phyloP scores from a whole-genome alignment of 2,888 invertebrate genomes.

The Galerucella nymphaeae region DNA sequence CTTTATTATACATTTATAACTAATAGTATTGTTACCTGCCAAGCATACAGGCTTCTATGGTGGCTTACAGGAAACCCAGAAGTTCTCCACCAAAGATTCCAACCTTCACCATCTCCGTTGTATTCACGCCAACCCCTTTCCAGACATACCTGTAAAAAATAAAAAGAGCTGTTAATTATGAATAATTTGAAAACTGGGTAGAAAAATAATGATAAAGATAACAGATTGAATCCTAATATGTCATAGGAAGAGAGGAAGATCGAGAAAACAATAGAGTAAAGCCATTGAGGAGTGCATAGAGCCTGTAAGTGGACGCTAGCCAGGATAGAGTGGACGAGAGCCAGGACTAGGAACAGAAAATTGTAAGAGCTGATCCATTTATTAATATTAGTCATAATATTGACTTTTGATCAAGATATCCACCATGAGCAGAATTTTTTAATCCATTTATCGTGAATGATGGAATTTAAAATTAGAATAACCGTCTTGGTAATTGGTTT shows the following conservation, averaged over 20 bases:
- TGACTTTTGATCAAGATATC: too few species aligned
- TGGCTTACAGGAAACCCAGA: conserved; percentile 76
- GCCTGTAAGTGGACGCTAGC: too few species aligned
- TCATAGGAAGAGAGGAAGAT: too few species aligned
- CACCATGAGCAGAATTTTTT: too few species aligned
- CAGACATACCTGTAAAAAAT: conserved; percentile 72
- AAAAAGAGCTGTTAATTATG: too few species aligned
- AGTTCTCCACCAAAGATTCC: conserved; percentile 90
- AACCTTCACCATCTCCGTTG: conserved; percentile 74
- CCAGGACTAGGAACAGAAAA: too few species aligned
- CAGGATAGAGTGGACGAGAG: too few species aligned
- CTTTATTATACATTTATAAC: neutral
- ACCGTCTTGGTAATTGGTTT: neutral
- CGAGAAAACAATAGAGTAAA: too few species aligned
- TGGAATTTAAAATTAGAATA: neutral
- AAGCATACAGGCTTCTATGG: conserved; percentile 75
- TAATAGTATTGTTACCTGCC: conserved; percentile 69
- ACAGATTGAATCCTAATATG: neutral
- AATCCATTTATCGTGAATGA: neutral
- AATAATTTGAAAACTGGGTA: neutral
- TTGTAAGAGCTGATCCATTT: too few species aligned
- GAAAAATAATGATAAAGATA: neutral
- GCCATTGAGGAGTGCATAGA: too few species aligned
- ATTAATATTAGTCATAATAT: too few species aligned
- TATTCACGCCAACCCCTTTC: conserved; percentile 86